Conservation (phyloP, 2,797 vertebrate genomes). For the Lerista edwardsae region DNA sequence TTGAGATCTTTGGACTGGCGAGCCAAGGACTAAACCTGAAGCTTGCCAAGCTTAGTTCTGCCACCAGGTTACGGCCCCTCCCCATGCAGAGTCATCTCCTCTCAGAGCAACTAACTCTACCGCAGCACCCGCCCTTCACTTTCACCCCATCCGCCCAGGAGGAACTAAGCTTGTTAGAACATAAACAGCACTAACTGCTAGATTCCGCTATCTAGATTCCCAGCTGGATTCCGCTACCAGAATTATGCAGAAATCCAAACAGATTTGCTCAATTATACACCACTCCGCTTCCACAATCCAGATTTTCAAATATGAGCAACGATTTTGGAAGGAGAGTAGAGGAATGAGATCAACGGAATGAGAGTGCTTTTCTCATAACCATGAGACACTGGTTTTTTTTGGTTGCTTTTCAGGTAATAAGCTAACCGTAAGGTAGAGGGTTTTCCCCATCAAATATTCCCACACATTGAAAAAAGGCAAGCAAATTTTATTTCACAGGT, state of each 20-base stretch:
- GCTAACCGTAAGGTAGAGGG: neutral
- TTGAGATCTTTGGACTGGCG: neutral
- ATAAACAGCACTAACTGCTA: neutral
- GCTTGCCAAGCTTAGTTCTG: too few relatives aligned
- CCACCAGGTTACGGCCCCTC: too few relatives aligned
- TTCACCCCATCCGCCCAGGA: neutral
- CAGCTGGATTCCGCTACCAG: neutral
- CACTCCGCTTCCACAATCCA: neutral
- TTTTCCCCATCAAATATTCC: slow-evolving; percentile 48
- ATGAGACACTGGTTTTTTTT: rapidly evolving
- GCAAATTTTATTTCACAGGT: slow-evolving; percentile 57
- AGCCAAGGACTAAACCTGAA: neutral
- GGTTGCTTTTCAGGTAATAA: neutral
- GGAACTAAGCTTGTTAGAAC: neutral
- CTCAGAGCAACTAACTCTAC: neutral
- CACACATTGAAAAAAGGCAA: slow-evolving; percentile 42
- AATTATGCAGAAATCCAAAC: neutral
- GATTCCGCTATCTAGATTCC: too few relatives aligned
- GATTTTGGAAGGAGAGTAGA: neutral
- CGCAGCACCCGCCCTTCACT: too few relatives aligned
- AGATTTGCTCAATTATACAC: neutral
- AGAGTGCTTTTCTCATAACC: neutral
- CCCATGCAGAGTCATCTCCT: neutral
- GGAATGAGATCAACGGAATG: neutral
- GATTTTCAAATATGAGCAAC: neutral